Base-by-base conservation (phyloP, 1,140 invertebrate species). In the Campoletis sonorensis region DNA sequence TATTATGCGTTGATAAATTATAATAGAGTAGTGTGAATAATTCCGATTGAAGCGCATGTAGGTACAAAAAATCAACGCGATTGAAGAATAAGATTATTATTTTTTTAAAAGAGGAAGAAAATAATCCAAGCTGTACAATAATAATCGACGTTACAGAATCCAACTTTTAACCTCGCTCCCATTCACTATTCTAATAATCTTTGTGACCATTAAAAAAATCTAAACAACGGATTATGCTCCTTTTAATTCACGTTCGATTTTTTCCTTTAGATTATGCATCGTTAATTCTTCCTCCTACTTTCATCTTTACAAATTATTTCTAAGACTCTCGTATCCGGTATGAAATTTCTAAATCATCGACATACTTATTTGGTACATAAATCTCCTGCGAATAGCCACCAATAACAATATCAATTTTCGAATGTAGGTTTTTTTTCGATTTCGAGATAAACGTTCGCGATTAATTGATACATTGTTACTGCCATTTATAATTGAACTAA, bases 301-400 rank as follows among this genome's bases (percentile, higher is more conserved):
- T n/a, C 18, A n/a, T 75, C 72, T 45, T 61, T 71, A 81, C 23
- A 81, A 79, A 78, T 76, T 79, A 75, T 79, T 30, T 27, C 75
- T 83, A 83, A 79, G 33, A 82, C 30, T 64, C 70, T 64, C 76
- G 76, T 78, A 73, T 16, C 82, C 77, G 67, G 82, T 83, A 79
- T 81, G 79, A 81, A 83, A 83, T 81, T 77, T 58, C 73, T 67
- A 33, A 75, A 58, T 77, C 21, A 77, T 71, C 27, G 40, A 79
- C 26, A 79, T 68, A 68, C 61, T 79, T 70, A 68, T 68, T 70
- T n/a, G 26, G 45, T 30, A 68, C 37, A 13, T 70, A 27, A 70
- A 26, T 51, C 33, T 23, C 67, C 23, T 45, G 67, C 37, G 18
- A n/a, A 68, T 68, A 73, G 51, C 30, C 18, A 49, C 27, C 10